Base-by-base conservation (phyloP, 2,888 invertebrate species). In the Dicyrtoma fusca region DNA sequence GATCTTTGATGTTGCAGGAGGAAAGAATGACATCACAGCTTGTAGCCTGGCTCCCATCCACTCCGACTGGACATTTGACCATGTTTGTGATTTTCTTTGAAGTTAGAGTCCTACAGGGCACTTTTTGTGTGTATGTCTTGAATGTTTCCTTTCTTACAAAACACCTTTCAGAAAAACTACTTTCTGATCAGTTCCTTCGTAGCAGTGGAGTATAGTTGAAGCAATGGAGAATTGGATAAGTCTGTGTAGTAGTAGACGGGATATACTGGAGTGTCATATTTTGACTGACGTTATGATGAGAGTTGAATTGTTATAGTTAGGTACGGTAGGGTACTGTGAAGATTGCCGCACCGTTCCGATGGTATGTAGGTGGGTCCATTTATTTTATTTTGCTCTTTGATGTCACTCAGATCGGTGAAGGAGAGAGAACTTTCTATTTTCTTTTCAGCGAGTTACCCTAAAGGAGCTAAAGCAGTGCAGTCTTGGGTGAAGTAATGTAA, bases 381-480 rank as follows among this genome's bases (percentile, higher is more conserved):
- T 73, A 73, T 73, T 68, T 68, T 68, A 68, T 68, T 73, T 73
- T 70, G 53, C 70, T 73, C 70, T 73, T 73, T 73, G 70, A 73
- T 73, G 73, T 73, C 70, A 73, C 65, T 73, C 70, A 70, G 55
- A 65, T 73, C 70, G 65, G 69, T 49, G 64, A 47, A 34, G 63
- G 69, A 69, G 69, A 64, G 69, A 73, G 69, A 73, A 73, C 73
- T 69, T 70, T 73, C 66, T 73, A 70, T 73, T 73, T 73, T 73
- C 73, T 73, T 73, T 73, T 73, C 73, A 49, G 53, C 49, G 51
- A 69, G 61, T 65, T 73, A 51, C 64, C 26, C 65, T 42, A 45
- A 65, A 62, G 45, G 45, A 42, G 49, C 45, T 10, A 62, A 26
- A 42, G 62, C 62, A 17, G 14, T 34, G 62, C 19, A 42, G 10